Evolutionary conservation across 1,140 invertebrate genomes (phyloP), one percentile per base, ranked within the genome.

Genomic region (Delia radicum): DNA sequence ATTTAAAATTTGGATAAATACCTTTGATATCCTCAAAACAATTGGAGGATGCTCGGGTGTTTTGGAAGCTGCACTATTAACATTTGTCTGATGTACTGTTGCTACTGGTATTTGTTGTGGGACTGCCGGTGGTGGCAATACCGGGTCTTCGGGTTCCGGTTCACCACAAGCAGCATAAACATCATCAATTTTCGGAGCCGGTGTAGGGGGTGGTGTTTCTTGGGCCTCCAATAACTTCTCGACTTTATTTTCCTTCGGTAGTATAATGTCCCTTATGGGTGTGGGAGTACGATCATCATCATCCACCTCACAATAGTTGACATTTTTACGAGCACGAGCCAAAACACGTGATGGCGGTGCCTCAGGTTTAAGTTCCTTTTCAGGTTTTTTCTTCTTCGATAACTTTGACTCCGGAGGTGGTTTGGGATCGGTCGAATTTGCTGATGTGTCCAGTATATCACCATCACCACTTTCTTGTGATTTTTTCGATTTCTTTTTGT

Each of bases 1-100:
- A 73, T 27, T 12, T 42, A 73, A 18, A 42, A 18, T n/a, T 29
- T 46, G 21, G 55, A 46, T 12, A 75, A 80, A 81, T 78, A 86
- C 85, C 84, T 91, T 91, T 46, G 90, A 90, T 86, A 90, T 90
- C 80, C 90, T 86, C 8, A 90, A 80, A 62, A 90, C 89, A 78
- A 90, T 90, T 46, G 90, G 90, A 75, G 90, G 89, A 82, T 86
- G 85, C 37, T 85, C 84, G 15, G 83, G 82, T 37, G 84, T 84
- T 31, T 84, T 82, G n/a, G 81, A 81, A 3, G 84, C 79, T 72
- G 80, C 48, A 62, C 18, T 55, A 21, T 71, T 78, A 33, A 69
- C 65, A 67, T 26, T 67, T 37, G 29, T 4, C 27, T 69, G 65
- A 18, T 24, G 28, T 62, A 18, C 27, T 29, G 21, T 37, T 67